phyloP scores from a whole-genome alignment of 2,888 invertebrate genomes.

The Alloplasta piceator region DNA sequence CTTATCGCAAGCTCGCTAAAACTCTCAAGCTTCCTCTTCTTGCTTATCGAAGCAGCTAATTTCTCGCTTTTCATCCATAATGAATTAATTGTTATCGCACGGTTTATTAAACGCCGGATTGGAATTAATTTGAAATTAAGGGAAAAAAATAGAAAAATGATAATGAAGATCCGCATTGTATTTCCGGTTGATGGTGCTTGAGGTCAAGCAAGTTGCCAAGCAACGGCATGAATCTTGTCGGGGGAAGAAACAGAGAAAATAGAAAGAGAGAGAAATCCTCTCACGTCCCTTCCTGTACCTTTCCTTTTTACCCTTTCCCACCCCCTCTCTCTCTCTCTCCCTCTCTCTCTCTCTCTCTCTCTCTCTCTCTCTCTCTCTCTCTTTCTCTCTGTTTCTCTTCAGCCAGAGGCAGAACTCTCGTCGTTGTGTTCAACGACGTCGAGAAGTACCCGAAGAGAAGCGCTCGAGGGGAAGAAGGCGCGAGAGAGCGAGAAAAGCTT shows the following conservation, averaged over 20 bases:
- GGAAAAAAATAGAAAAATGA: constrained; percentile 12
- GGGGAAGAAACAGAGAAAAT: constrained; percentile 15
- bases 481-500: constrained; percentile 68
- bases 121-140: not conserved
- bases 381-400: constrained; percentile 35
- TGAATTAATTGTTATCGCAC: not conserved
- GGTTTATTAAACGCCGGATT: not conserved
- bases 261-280: constrained; percentile 20
- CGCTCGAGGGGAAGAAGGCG: constrained; percentile 65
- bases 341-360: not conserved
- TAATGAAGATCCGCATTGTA: constrained; percentile 36
- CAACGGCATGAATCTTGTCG: constrained; percentile 69
- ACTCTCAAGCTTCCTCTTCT: no score
- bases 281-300: constrained; percentile 31
- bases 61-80: not conserved
- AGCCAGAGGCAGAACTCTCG: constrained; percentile 54
- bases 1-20: no score
- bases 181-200: constrained; percentile 52
- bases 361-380: constrained; percentile 6
- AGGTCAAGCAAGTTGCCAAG: constrained; percentile 69
- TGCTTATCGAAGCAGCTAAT: no score
- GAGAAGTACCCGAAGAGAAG: constrained; percentile 52
- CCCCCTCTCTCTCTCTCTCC: not conserved
- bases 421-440: constrained; percentile 33
- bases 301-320: constrained; percentile 1